These are phyloP conservation scores for Thunnus albacares DNA, from an alignment of 2,797 vertebrate species.

Conservation along the genomic window DNA sequence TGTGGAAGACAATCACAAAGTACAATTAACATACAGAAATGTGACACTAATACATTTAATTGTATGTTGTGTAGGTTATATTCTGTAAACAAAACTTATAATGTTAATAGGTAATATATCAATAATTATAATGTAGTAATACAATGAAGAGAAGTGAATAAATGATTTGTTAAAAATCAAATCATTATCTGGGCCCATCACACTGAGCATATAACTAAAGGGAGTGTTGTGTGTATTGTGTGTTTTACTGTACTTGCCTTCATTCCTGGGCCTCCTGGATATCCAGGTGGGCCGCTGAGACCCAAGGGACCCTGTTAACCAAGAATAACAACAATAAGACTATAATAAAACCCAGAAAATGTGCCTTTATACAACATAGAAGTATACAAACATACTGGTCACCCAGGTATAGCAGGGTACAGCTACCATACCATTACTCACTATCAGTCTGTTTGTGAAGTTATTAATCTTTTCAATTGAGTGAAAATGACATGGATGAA, in stretches of 20 bases:
- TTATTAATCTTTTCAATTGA: neutral
- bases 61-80: neutral
- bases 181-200: neutral
- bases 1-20: slow-evolving; percentile 68
- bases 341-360: neutral
- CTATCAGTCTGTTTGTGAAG: too few species aligned
- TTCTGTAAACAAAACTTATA: neutral
- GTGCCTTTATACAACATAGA: neutral
- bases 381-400: neutral
- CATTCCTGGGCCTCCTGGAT: slow-evolving; percentile 94
- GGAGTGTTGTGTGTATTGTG: neutral
- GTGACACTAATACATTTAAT: neutral
- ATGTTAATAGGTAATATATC: neutral
- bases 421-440: neutral
- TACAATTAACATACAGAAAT: slow-evolving; percentile 9
- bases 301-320: slow-evolving; percentile 92
- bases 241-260: slow-evolving; percentile 86
- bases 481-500: too few species aligned
- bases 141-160: neutral
- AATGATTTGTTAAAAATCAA: neutral
- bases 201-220: neutral
- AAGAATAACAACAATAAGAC: neutral
- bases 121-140: neutral
- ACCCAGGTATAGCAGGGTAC: neutral
- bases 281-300: slow-evolving; percentile 92